Conservation (phyloP, 2,113 vertebrate species). For the Saguinus midas region DNA sequence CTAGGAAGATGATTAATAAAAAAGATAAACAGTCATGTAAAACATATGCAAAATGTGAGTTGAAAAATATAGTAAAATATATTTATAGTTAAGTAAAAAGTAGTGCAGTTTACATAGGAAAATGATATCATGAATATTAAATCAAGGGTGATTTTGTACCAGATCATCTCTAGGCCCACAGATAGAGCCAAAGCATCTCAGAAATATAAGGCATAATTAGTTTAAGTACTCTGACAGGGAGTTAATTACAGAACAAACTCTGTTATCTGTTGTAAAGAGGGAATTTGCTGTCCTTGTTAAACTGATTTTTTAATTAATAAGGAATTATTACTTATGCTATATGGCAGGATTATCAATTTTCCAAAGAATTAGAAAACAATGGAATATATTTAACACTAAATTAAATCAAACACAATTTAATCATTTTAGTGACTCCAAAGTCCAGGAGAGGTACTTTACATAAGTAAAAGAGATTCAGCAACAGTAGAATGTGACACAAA, state of each 20-base stretch:
- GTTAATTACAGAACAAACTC: constrained; percentile 45
- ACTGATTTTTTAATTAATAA: constrained; percentile 67
- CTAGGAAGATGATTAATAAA: not conserved
- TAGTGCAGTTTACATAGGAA: not conserved
- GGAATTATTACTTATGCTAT: constrained; percentile 30
- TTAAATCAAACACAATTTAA: constrained; percentile 51
- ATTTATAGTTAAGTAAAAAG: not conserved
- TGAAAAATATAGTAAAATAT: constrained; percentile 11
- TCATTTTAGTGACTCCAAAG: constrained; percentile 29
- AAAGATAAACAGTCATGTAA: not conserved
- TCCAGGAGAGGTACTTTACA: constrained; percentile 10
- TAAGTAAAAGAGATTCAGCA: not conserved
- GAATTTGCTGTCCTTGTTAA: constrained; percentile 25
- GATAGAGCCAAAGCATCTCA: not conserved
- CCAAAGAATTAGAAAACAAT: constrained; percentile 53
- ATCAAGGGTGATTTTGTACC: not conserved
- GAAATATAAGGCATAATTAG: constrained; percentile 5
- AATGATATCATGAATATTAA: not conserved
- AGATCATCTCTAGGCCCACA: not conserved
- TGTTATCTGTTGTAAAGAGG: constrained; percentile 22
- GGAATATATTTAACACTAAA: constrained; percentile 51
- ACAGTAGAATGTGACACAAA: not conserved
- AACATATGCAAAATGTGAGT: not conserved
- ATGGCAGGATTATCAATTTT: not conserved
- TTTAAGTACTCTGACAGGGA: constrained; percentile 44